These are phyloP conservation scores for Agonopterix subpropinquella DNA, from an alignment of 2,888 invertebrate species.

Conservation along the genomic window DNA sequence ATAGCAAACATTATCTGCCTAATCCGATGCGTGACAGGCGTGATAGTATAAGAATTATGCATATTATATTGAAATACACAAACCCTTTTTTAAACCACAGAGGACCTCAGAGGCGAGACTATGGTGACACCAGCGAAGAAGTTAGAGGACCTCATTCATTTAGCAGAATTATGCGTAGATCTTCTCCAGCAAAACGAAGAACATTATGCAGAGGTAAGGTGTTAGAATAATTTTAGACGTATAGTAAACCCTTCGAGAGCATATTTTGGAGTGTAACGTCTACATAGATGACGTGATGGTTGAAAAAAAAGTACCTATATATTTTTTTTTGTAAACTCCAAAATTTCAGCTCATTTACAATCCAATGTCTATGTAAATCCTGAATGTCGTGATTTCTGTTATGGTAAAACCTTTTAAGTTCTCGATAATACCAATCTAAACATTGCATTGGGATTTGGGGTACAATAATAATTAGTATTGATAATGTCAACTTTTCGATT, in stretches of 20 bases:
- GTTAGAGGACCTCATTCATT: conserved; percentile 96
- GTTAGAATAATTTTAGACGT: conserved; percentile 17
- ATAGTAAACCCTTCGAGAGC: conserved; percentile 10
- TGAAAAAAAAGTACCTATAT: not conserved
- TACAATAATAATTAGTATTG: no score
- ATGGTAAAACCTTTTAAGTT: conserved; percentile 38
- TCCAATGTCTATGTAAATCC: conserved; percentile 31
- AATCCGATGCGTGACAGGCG: no score
- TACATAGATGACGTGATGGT: conserved; percentile 3
- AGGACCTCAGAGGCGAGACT: conserved; percentile 88
- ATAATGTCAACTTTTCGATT: conserved; percentile 3
- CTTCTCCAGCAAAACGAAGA: conserved; percentile 99
- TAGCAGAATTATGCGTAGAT: conserved; percentile 98
- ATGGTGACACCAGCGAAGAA: conserved; percentile 91
- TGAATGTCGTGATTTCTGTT: conserved; percentile 53
- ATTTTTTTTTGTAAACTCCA: conserved; percentile 15
- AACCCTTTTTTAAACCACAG: conserved; percentile 54
- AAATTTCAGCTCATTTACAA: conserved; percentile 26
- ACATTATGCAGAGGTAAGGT: conserved; percentile 97
- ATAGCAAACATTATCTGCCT: not conserved
- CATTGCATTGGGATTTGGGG: no score
- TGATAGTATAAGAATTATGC: not conserved
- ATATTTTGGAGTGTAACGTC: conserved; percentile 26
- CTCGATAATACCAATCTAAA: no score
- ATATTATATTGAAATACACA: not conserved